These are phyloP conservation scores for Equus przewalskii DNA, from an alignment of 2,113 vertebrate species.

Conservation along the genomic window DNA sequence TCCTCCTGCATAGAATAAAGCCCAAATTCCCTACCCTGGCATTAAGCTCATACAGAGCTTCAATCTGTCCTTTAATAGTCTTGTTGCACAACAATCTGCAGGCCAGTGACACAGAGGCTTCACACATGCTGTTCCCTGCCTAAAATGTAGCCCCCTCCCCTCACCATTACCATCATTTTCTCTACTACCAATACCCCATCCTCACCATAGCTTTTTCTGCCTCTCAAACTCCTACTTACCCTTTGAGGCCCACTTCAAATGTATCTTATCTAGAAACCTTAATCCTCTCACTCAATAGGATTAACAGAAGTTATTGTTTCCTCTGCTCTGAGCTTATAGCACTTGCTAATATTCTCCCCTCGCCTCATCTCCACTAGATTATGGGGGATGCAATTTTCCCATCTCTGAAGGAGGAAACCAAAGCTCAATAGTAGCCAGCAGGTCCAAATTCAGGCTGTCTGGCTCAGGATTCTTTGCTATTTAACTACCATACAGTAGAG, in stretches of 20 bases:
- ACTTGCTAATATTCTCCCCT: background rate
- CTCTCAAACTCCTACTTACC: background rate
- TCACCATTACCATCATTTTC: background rate
- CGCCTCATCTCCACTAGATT: background rate
- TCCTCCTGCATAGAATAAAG: background rate
- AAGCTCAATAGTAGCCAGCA: background rate
- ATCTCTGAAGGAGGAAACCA: background rate
- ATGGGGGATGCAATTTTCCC: background rate
- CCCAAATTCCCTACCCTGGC: background rate
- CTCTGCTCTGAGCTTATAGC: background rate
- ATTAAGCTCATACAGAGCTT: background rate
- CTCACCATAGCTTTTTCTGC: background rate
- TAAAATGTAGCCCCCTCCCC: background rate
- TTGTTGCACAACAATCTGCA: background rate
- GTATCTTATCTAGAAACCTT: background rate
- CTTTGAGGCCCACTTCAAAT: background rate
- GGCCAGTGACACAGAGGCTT: background rate
- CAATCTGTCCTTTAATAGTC: background rate
- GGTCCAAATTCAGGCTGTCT: background rate
- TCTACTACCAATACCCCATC: background rate
- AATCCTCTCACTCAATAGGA: background rate
- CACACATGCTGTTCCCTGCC: background rate
- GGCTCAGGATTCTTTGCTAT: background rate
- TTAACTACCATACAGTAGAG: background rate
- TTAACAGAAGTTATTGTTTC: background rate